Evolutionary conservation across 2,113 vertebrate species (phyloP).

Genomic region (Limnothrissa miodon): DNA sequence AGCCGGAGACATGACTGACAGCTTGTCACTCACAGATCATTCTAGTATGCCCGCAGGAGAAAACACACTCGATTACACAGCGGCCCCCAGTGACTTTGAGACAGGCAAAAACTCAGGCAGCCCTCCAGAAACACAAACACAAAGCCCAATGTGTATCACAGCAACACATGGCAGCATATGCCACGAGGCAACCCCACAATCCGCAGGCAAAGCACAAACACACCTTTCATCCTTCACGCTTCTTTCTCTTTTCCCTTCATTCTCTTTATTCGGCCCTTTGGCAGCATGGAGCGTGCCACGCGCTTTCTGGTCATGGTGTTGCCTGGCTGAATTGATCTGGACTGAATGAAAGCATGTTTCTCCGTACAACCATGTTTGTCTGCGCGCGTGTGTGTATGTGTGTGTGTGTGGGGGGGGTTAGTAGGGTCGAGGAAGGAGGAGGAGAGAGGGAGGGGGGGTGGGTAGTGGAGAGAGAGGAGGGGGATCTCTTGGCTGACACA

Average conservation of each 20-base stretch:
- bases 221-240: background rate
- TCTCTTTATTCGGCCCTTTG: background rate
- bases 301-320: conserved; percentile 3
- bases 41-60: background rate
- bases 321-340: background rate
- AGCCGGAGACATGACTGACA: background rate
- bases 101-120: background rate
- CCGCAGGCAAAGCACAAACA: background rate
- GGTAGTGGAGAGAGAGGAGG: background rate
- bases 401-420: too few species aligned
- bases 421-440: background rate
- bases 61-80: background rate
- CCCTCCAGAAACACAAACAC: background rate
- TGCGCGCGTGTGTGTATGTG: too few species aligned
- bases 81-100: background rate
- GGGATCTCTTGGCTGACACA: conserved; percentile 2
- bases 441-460: background rate
- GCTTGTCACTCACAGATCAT: background rate
- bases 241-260: background rate
- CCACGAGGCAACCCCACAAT: background rate
- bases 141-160: conserved; percentile 12
- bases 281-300: background rate
- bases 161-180: background rate
- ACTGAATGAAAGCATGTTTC: conserved; percentile 5
- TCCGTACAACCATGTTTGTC: background rate